A percentile compares a stretch with the other conserved stretches of the same genome.
Evolutionary conservation across 2,113 vertebrate genomes (phyloP).

Genomic region (Todiramphus chloris): DNA sequence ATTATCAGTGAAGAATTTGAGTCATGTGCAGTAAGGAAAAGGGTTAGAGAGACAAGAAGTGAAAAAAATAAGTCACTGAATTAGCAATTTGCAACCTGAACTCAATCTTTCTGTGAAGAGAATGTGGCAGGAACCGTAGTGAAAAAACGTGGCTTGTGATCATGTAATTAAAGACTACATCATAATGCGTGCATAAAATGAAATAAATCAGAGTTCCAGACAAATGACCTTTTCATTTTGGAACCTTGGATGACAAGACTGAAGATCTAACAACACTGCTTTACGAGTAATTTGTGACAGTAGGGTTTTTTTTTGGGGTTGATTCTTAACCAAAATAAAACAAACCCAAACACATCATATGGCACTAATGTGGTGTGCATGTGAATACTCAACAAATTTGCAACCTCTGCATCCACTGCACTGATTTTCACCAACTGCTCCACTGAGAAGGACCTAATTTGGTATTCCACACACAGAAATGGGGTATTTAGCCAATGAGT

Average conservation of each 20-base stretch:
- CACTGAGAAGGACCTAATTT: neutral
- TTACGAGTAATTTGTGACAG: neutral
- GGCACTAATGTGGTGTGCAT: neutral
- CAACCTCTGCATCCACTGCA: neutral
- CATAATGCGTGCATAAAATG: neutral
- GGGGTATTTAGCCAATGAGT: neutral
- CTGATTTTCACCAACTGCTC: neutral
- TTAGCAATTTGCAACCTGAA: neutral
- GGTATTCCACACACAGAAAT: neutral
- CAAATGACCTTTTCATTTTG: neutral
- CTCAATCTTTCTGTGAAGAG: neutral
- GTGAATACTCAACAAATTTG: neutral
- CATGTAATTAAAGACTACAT: neutral
- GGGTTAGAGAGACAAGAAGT: neutral
- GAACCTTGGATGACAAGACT: neutral
- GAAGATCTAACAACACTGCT: neutral
- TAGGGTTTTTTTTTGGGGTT: neutral
- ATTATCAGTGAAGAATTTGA: neutral
- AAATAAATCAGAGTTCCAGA: conserved; percentile 3
- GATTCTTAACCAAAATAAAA: neutral
- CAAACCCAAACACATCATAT: neutral
- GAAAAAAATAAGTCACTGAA: neutral
- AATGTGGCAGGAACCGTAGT: neutral
- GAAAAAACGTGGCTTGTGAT: neutral
- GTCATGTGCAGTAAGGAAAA: neutral